A percentile compares a stretch with the other conserved stretches of the same genome.
Conservation (phyloP, 2,113 vertebrate species). For the Pteropus alecto region DNA sequence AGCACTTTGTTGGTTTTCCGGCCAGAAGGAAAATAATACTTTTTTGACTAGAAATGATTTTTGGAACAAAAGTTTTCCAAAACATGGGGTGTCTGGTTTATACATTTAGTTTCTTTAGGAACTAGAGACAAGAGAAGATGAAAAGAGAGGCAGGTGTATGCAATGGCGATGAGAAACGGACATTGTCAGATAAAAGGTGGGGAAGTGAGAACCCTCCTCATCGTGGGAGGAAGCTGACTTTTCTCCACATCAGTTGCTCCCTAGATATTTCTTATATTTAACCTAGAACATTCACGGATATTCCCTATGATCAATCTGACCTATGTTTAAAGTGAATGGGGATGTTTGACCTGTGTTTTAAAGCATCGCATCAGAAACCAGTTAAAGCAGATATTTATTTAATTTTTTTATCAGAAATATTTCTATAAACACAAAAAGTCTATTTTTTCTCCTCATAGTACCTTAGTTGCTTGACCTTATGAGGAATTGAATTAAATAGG, state of each 20-base stretch:
- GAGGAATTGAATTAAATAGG: not conserved
- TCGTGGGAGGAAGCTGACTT: not conserved
- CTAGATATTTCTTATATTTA: not conserved
- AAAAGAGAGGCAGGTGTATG: not conserved
- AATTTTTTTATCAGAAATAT: not conserved
- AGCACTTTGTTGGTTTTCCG: not conserved
- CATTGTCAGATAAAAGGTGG: not conserved
- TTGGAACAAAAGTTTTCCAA: not conserved
- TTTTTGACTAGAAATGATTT: not conserved
- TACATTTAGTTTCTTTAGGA: not conserved
- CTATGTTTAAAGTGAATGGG: not conserved
- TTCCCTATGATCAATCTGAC: not conserved
- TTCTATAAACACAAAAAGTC: not conserved
- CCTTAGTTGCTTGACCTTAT: not conserved
- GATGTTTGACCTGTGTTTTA: not conserved
- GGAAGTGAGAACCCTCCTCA: not conserved
- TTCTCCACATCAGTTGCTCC: fast-evolving
- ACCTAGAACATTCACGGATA: not conserved
- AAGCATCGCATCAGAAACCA: not conserved
- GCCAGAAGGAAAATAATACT: not conserved
- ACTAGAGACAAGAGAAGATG: not conserved
- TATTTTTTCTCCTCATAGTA: not conserved
- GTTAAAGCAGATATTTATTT: not conserved
- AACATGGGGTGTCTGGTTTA: not conserved
- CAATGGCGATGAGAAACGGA: fast-evolving